Conservation (phyloP, 1,140 invertebrate species). For the Lineus longissimus region DNA sequence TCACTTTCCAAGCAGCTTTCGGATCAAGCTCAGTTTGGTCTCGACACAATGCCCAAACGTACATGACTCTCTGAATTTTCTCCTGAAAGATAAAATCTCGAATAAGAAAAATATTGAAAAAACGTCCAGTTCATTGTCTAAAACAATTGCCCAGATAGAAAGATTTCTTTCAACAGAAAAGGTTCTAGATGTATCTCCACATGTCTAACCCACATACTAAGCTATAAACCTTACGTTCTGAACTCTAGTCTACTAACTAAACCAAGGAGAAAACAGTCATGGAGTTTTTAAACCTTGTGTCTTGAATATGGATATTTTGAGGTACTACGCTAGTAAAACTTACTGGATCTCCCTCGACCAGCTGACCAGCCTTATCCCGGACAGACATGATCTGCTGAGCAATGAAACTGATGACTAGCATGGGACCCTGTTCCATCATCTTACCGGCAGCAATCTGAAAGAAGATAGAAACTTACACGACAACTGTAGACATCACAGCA, state of each 20-base stretch:
- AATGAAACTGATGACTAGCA: constrained; percentile 91
- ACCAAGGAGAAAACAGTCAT: no score
- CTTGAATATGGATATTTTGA: no score
- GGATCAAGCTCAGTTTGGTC: constrained; percentile 92
- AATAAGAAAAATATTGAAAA: background rate
- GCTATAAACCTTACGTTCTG: background rate
- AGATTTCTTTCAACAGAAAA: background rate
- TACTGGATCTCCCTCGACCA: constrained; percentile 89
- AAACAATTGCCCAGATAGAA: no score
- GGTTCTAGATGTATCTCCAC: background rate
- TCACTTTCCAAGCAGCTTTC: constrained; percentile 89
- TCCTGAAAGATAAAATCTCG: constrained; percentile 57
- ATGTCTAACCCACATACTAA: background rate
- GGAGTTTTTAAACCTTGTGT: no score
- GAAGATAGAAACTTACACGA: constrained; percentile 11
- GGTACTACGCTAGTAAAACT: constrained; percentile 22
- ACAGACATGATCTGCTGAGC: constrained; percentile 95
- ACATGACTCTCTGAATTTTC: constrained; percentile 90
- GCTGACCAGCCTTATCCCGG: constrained; percentile 73
- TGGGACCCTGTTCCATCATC: constrained; percentile 98
- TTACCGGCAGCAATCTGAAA: constrained; percentile 83
- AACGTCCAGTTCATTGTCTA: background rate
- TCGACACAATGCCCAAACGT: constrained; percentile 96
- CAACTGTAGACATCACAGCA: background rate
- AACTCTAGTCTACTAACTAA: no score